A percentile compares a stretch with the other conserved stretches of the same genome.
Evolutionary conservation across 1,140 invertebrate species (phyloP).

Genomic region (Lepidurus arcticus): DNA sequence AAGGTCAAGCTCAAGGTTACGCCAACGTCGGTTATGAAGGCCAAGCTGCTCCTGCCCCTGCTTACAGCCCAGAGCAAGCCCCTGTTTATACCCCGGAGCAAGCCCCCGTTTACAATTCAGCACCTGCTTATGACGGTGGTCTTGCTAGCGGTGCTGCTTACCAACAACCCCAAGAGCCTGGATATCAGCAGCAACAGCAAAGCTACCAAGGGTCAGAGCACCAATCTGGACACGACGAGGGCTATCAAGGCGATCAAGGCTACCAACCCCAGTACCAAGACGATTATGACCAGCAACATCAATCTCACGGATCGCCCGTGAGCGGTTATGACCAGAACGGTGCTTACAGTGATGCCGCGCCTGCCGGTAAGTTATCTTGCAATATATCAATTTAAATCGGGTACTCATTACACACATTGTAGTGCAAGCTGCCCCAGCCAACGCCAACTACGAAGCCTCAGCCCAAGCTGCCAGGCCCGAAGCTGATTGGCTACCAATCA

Average conservation of each 20-base stretch:
- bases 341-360: conserved; percentile 3
- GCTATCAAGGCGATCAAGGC: background rate
- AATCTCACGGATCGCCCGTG: background rate
- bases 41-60: background rate
- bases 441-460: conserved; percentile 2
- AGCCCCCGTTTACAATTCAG: conserved; percentile 27
- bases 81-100: background rate
- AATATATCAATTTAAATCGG: background rate
- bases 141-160: conserved; percentile 16
- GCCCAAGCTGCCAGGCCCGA: background rate
- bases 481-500: conserved; percentile 2
- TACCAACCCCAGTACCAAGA: conserved; percentile 7
- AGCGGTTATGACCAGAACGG: background rate
- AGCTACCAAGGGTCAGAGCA: background rate
- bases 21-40: background rate
- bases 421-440: background rate
- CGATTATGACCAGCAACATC: background rate
- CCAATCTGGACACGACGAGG: background rate
- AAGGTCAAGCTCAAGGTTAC: background rate
- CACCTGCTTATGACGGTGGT: background rate
- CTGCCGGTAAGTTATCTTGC: background rate
- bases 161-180: background rate
- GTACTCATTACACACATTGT: background rate
- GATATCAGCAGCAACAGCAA: background rate
- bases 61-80: background rate